These are phyloP conservation scores for Lepus europaeus DNA, from an alignment of 2,113 vertebrate genomes.

Conservation along the genomic window DNA sequence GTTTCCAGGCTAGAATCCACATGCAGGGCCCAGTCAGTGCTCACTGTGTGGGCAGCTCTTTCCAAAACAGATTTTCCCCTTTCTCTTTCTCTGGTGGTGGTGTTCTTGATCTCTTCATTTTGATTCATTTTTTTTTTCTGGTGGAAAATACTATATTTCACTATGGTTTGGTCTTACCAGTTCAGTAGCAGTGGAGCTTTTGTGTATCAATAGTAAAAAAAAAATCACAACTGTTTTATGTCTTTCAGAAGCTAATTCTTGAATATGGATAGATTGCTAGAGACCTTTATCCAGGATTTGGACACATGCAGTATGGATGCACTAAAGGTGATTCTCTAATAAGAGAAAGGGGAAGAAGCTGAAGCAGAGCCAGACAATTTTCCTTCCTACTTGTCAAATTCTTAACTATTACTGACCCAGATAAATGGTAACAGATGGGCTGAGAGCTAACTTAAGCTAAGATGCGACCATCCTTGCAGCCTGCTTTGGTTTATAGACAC, in stretches of 20 bases:
- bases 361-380: slow-evolving; percentile 3
- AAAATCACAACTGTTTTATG: not conserved
- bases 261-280: not conserved
- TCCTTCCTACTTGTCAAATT: slow-evolving; percentile 39
- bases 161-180: slow-evolving; percentile 32
- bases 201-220: slow-evolving; percentile 19
- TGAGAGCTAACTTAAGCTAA: slow-evolving; percentile 19
- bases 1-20: not conserved
- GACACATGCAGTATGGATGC: not conserved
- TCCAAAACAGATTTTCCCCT: slow-evolving; percentile 49
- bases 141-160: slow-evolving; percentile 52
- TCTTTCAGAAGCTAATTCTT: slow-evolving; percentile 4
- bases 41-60: not conserved
- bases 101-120: slow-evolving; percentile 67
- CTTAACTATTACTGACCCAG: slow-evolving; percentile 54
- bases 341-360: not conserved
- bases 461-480: not conserved
- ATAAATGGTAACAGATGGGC: slow-evolving; percentile 60
- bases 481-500: not conserved
- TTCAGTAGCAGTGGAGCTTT: not conserved
- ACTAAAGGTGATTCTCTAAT: slow-evolving; percentile 1
- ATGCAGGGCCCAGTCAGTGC: not conserved
- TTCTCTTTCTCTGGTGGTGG: not conserved
- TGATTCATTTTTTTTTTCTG: slow-evolving; percentile 46
- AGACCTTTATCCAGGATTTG: not conserved